A percentile compares a stretch with the other conserved stretches of the same genome.
phyloP scores from a whole-genome alignment of 1,140 invertebrate genomes.

The Trachymyrmex septentrionalis region DNA sequence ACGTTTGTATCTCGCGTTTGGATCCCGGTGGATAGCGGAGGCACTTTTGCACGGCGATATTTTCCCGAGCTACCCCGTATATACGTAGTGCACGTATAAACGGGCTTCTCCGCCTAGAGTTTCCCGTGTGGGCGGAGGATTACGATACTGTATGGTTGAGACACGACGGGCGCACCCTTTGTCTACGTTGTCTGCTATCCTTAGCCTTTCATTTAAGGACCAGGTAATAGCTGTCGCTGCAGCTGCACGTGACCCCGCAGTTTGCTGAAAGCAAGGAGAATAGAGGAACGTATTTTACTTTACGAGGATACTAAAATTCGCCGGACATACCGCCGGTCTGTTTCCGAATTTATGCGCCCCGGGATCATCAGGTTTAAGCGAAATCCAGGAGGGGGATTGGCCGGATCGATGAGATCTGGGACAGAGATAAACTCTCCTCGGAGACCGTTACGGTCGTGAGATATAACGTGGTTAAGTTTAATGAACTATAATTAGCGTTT shows the following conservation, averaged over 20 bases:
- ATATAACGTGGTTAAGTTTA: slow-evolving; percentile 13
- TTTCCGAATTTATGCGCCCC: slow-evolving; percentile 20
- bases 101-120: slow-evolving; percentile 60
- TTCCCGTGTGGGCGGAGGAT: slow-evolving; percentile 74
- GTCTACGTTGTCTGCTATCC: slow-evolving; percentile 41
- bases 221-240: slow-evolving; percentile 55
- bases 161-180: slow-evolving; percentile 68
- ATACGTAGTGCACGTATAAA: slow-evolving; percentile 48
- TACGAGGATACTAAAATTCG: slow-evolving; percentile 7
- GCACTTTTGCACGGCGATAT: slow-evolving; percentile 1
- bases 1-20: slow-evolving; percentile 41
- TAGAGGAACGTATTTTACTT: slow-evolving; percentile 14
- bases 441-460: background rate
- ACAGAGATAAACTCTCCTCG: background rate
- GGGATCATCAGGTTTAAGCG: slow-evolving; percentile 8
- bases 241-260: slow-evolving; percentile 43
- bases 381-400: background rate
- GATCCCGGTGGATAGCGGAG: background rate
- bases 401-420: background rate
- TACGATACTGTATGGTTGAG: slow-evolving; percentile 73
- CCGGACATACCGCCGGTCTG: background rate
- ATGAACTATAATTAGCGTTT: background rate
- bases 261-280: background rate
- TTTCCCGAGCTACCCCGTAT: slow-evolving; percentile 38
- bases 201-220: slow-evolving; percentile 58